Conservation (phyloP, 2,888 invertebrate genomes). For the Drosophila tripunctata region DNA sequence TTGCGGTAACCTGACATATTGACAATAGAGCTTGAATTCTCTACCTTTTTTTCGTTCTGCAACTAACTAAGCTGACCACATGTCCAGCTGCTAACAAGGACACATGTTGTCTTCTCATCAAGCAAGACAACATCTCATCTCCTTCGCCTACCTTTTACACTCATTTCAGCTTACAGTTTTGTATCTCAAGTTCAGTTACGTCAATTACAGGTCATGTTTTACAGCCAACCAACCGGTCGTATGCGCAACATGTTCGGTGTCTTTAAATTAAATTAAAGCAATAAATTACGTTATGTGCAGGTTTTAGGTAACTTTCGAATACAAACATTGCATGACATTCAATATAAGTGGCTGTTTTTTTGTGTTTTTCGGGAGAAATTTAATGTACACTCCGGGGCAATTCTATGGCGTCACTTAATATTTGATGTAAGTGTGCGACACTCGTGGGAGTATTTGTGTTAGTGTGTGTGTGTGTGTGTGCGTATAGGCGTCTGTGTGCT, state of each 20-base stretch:
- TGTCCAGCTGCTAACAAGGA: background rate
- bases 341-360: slow-evolving; percentile 27
- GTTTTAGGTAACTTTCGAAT: slow-evolving; percentile 19
- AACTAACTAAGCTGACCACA: slow-evolving; percentile 19
- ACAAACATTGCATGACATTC: slow-evolving; percentile 30
- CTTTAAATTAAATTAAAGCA: slow-evolving; percentile 52
- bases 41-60: background rate
- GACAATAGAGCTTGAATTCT: slow-evolving; percentile 6
- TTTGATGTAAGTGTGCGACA: slow-evolving; percentile 51
- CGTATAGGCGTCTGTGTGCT: slow-evolving; percentile 32
- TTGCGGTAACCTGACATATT: slow-evolving; percentile 26
- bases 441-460: slow-evolving; percentile 1
- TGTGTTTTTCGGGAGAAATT: slow-evolving; percentile 30
- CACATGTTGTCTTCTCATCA: background rate
- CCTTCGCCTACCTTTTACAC: background rate
- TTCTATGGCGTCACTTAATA: slow-evolving; percentile 58
- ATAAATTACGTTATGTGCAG: slow-evolving; percentile 39
- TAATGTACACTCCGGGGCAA: slow-evolving; percentile 60
- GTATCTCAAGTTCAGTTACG: background rate
- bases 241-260: slow-evolving; percentile 30
- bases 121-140: background rate
- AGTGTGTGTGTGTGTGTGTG: slow-evolving; percentile 8
- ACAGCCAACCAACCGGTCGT: slow-evolving; percentile 7
- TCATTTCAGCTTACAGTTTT: too few species aligned
- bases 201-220: slow-evolving; percentile 31